Evolutionary conservation across 2,797 vertebrate genomes (phyloP), one percentile per base, ranked within the genome.

Genomic region (Ficedula albicollis): DNA sequence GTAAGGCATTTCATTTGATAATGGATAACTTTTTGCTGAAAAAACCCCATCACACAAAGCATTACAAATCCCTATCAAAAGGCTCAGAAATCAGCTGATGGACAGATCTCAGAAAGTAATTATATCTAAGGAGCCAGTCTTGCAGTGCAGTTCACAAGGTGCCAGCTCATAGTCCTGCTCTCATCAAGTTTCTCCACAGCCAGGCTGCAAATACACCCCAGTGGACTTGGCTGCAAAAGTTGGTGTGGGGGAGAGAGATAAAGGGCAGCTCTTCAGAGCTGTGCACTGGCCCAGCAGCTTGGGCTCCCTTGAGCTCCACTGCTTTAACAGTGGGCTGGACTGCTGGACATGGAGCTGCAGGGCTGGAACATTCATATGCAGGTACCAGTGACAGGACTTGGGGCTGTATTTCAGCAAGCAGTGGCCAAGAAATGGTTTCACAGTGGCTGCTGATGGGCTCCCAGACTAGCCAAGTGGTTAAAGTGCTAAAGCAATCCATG

Each of bases 401-500:
- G 44, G 56, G 17, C 29, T 66, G 48, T 58, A 34, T 73, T 95
- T 93, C 89, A 86, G 59, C 67, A 76, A 87, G 80, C 69, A 76
- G 48, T 3, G 15, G 38, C 76, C 84, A 81, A 75, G 66, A 63
- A 96, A 81, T 20, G 27, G 60, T 79, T 93, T 90, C 74, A 77
- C 0, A 0, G 84, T 68, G 79, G 21, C 66, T 81, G 69, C 74
- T 83, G 63, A 79, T 73, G 63, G 70, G 64, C 48, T 91, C 62
- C 66, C 58, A 60, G 85, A 38, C 67, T 48, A 64, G 36, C 72
- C 56, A 69, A 72, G 55, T 63, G 82, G 66, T 55, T 75, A 11
- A 92, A 94, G 56, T 36, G 52, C 90, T 92, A 44, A 83, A 86
- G 80, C 67, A 93, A 88, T 67, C 91, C 59, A 68, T 52, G 55